Evolutionary conservation across 1,140 invertebrate genomes (phyloP).

Genomic region (Acromyrmex charruanus): DNA sequence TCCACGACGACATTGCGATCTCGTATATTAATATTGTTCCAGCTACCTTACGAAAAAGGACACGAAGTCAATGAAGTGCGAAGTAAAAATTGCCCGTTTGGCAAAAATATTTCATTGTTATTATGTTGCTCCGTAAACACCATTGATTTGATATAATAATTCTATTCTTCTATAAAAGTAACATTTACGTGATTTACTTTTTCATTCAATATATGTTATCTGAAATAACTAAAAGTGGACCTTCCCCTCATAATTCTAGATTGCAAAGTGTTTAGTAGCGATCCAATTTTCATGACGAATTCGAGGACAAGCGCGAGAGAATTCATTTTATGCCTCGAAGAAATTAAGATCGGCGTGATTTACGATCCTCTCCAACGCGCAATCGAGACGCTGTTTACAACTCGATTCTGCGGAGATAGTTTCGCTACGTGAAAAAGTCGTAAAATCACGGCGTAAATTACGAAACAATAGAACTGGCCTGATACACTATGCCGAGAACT

Average conservation of each 20-base stretch:
- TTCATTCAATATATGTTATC: not conserved
- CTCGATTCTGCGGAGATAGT: conserved; percentile 39
- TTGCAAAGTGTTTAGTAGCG: not conserved
- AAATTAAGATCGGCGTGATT: conserved; percentile 58
- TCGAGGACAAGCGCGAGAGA: conserved; percentile 6
- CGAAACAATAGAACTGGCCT: conserved; percentile 65
- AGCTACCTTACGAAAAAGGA: conserved; percentile 51
- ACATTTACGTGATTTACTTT: conserved; percentile 1
- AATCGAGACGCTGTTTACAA: conserved; percentile 51
- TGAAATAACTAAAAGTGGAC: not conserved
- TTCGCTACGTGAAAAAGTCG: conserved; percentile 64
- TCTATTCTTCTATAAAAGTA: not conserved
- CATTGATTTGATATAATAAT: conserved; percentile 9
- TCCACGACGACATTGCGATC: conserved; percentile 34
- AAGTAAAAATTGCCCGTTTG: conserved; percentile 22
- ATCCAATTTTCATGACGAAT: not conserved
- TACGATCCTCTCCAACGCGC: conserved; percentile 39
- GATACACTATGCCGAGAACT: conserved; percentile 66
- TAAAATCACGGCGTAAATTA: conserved; percentile 76
- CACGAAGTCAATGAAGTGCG: conserved; percentile 40
- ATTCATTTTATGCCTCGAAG: conserved; percentile 29
- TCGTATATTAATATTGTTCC: conserved; percentile 59
- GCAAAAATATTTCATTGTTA: conserved; percentile 36
- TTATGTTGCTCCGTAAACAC: conserved; percentile 8
- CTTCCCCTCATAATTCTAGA: not conserved